Evolutionary conservation across 2,113 vertebrate species (phyloP).

Genomic region (Chloropsis cyanopogon): DNA sequence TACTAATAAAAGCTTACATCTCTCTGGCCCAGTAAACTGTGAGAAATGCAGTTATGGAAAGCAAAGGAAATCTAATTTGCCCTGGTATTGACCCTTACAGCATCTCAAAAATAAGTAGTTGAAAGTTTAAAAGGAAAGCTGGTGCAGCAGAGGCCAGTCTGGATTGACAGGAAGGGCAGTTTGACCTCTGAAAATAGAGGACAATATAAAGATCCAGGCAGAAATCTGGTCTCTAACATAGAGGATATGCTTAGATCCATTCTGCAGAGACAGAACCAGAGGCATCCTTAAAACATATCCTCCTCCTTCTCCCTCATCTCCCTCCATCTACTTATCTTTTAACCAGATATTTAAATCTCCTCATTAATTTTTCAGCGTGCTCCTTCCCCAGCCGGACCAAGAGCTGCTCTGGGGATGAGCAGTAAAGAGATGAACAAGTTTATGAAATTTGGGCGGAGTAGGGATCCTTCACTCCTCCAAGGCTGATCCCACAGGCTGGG

Average conservation of each 20-base stretch:
- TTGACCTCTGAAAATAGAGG: background rate
- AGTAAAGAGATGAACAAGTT: background rate
- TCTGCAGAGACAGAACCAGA: background rate
- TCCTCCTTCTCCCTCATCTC: background rate
- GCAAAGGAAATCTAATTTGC: background rate
- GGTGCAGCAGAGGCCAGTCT: background rate
- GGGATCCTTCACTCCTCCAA: background rate
- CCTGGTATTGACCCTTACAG: background rate
- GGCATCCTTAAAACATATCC: background rate
- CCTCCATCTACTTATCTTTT: background rate
- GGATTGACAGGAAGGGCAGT: background rate
- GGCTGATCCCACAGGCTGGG: background rate
- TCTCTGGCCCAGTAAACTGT: background rate
- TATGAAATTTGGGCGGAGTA: background rate
- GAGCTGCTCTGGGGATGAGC: background rate
- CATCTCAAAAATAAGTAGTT: background rate
- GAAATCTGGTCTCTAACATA: background rate
- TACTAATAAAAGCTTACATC: background rate
- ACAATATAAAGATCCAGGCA: background rate
- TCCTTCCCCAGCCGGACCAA: background rate
- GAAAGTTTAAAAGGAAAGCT: background rate
- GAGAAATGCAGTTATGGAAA: background rate
- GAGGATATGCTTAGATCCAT: background rate
- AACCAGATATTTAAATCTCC: background rate
- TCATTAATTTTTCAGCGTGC: background rate